Percentiles rank a stretch among this genome's conserved stretches.
Conservation (phyloP, 2,888 invertebrate species). For the Aquatica leii region DNA sequence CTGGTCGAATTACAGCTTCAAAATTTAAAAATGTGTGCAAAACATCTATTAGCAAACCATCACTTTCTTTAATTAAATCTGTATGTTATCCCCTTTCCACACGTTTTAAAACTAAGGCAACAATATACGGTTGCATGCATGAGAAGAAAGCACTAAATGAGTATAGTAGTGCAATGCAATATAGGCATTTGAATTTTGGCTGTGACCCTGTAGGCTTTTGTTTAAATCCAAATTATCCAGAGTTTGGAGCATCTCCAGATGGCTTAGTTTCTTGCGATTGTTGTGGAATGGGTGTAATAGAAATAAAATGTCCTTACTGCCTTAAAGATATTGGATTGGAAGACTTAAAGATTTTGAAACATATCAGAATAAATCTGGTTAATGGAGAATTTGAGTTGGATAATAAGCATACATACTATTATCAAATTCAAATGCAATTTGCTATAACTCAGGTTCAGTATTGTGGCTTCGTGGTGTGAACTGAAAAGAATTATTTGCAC, state of each 20-base stretch:
- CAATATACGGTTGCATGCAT: conserved; percentile 11
- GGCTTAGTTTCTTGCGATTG: conserved; percentile 5
- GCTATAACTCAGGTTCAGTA: conserved; percentile 5
- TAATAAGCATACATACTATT: conserved; percentile 2
- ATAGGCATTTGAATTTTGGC: no score
- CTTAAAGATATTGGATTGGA: conserved; percentile 10
- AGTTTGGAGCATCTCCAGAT: conserved; percentile 18
- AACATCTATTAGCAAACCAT: conserved; percentile 10
- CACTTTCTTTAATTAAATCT: conserved; percentile 6
- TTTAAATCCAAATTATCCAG: conserved; percentile 1
- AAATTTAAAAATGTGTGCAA: conserved; percentile 5
- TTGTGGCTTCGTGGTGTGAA: background rate
- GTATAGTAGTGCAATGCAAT: background rate
- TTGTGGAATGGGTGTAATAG: conserved; percentile 2
- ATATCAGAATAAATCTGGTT: background rate
- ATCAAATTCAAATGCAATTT: conserved; percentile 9
- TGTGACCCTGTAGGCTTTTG: conserved; percentile 3
- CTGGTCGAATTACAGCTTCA: conserved; percentile 5
- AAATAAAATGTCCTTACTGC: conserved; percentile 15
- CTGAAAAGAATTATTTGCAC: background rate
- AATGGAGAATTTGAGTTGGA: background rate
- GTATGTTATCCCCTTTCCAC: conserved; percentile 7
- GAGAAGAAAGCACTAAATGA: background rate
- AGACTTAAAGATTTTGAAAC: conserved; percentile 8
- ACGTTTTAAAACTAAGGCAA: conserved; percentile 8